Evolutionary conservation across 2,797 vertebrate species (phyloP), one percentile per base, ranked within the genome.

Genomic region (Muscicapa striata): DNA sequence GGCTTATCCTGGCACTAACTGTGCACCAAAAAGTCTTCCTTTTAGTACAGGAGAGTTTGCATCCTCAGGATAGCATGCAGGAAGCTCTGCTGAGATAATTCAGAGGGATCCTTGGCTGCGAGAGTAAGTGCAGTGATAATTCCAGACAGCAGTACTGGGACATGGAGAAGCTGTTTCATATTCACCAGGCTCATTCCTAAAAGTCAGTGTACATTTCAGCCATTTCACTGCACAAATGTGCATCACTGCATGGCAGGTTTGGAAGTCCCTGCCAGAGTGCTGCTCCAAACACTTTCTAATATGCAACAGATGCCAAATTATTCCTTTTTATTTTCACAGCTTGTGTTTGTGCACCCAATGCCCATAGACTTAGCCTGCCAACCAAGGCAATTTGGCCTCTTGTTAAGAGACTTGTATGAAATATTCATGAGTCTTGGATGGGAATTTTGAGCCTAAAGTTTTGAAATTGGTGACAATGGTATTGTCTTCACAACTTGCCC

Each of bases 321-420:
- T 84, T 90, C 66, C 93, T 95, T 96, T 95, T 96, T 94, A 95
- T 97, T 96, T 96, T 90, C 90, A 84, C 94, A 95, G 95, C 87
- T 96, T 95, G 94, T 95, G 90, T 95, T 95, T 94, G 69, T 95
- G 89, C 70, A 93, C 61, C 90, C 93, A 75, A 1, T 77, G 90
- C 93, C 91, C 91, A 41, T 73, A 80, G 80, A 81, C 75, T 38
- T 92, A 80, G 78, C 55, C 54, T 94, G 93, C 90, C 96, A 94
- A 79, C 87, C 57, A 41, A 92, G 91, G 86, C 95, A 84, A 84
- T 96, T 96, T 95, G 85, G 81, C 66, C 84, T 90, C 91, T 94
- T 91, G 43, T 94, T 89, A 93, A 94, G 79, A 55, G 51, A 70
- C 22, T 93, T 32, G 16, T 23, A 26, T 93, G 77, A 95, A 97